Evolutionary conservation across 2,888 invertebrate species (phyloP).

Genomic region (Aethes cnicana): DNA sequence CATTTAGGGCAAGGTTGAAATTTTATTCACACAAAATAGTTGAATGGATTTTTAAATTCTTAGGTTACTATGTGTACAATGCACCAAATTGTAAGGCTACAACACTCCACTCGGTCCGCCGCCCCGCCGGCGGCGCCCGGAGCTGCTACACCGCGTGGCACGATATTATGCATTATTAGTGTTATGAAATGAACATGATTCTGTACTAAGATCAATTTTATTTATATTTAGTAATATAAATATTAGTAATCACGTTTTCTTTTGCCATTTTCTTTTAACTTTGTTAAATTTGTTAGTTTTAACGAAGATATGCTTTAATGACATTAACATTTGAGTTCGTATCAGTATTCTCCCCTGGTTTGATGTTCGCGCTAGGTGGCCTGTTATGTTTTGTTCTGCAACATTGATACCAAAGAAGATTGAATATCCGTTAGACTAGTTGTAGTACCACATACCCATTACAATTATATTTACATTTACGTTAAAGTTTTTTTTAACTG

Average conservation of each 20-base stretch:
- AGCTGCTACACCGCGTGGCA: neutral
- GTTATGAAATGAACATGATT: constrained; percentile 4
- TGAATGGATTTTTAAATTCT: no score
- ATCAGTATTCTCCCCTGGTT: constrained; percentile 71
- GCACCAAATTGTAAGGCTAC: no score
- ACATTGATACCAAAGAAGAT: constrained; percentile 81
- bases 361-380: constrained; percentile 56
- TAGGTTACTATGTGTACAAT: no score
- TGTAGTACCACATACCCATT: constrained; percentile 52
- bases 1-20: no score
- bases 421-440: constrained; percentile 75
- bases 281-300: constrained; percentile 71
- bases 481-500: constrained; percentile 68
- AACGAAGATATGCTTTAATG: constrained; percentile 71
- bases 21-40: no score
- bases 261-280: constrained; percentile 61
- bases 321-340: constrained; percentile 64
- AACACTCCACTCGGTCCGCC: no score
- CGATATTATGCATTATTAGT: constrained; percentile 19
- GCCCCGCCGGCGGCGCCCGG: no score
- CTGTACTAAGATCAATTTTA: constrained; percentile 4
- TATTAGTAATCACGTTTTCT: constrained; percentile 42
- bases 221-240: constrained; percentile 17
- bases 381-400: constrained; percentile 63
- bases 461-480: constrained; percentile 61